These are phyloP conservation scores for Peromyscus aztecus DNA, from an alignment of 2,797 vertebrate genomes.

Conservation along the genomic window DNA sequence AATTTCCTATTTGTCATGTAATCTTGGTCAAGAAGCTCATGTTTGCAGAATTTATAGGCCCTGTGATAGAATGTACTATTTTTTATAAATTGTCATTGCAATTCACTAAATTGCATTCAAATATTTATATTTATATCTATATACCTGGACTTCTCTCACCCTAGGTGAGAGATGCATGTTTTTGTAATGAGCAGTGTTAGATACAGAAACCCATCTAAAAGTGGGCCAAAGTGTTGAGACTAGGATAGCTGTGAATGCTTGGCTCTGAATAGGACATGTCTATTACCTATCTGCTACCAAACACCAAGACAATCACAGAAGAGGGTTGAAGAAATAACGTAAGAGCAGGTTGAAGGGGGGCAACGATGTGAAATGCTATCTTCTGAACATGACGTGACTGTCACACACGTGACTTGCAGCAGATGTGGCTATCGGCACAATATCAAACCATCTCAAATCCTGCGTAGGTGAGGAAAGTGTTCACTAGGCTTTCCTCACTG, in stretches of 20 bases:
- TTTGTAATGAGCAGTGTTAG: not conserved
- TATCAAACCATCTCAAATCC: no score
- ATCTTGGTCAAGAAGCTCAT: not conserved
- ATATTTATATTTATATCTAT: not conserved
- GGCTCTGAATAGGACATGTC: no score
- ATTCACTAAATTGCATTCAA: not conserved
- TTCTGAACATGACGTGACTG: not conserved
- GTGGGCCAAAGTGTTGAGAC: not conserved
- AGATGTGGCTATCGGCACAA: no score
- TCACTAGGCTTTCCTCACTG: not conserved
- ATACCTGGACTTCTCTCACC: not conserved
- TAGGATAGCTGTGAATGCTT: not conserved
- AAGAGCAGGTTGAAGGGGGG: not conserved
- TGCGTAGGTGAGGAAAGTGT: no score
- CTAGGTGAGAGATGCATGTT: not conserved
- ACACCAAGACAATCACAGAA: not conserved
- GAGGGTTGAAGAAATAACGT: not conserved
- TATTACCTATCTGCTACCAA: not conserved
- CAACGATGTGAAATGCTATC: not conserved
- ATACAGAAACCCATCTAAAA: not conserved
- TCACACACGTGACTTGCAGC: not conserved
- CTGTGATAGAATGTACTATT: no score
- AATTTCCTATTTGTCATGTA: not conserved
- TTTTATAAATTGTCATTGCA: not conserved
- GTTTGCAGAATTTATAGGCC: not conserved